Evolutionary conservation across 2,797 vertebrate species (phyloP), one percentile per base, ranked within the genome.

Genomic region (Danio albolineatus): DNA sequence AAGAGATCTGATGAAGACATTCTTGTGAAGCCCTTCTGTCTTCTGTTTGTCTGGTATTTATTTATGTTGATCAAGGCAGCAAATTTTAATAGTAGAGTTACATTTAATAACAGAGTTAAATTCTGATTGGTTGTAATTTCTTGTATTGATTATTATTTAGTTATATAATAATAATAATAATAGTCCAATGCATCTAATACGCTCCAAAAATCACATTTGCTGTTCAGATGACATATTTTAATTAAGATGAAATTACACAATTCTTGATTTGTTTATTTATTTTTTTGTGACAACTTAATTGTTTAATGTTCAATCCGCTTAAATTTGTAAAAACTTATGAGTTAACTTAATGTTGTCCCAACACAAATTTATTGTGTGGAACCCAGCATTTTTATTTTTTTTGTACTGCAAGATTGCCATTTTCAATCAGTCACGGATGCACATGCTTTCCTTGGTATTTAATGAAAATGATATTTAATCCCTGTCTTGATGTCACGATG

Each of bases 1-100:
- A 90, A 90, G 46, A 21, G 10, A 17, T 28, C 17, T 80, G 53
- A 19, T 44, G 77, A 59, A 19, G 28, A 39, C 51, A 7, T 39
- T 48, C 19, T 85, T 89, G 46, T 74, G 19, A 77, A 60, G 28
- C 28, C 28, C 28, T 28, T 46, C 43, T 46, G 12, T 48, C 10
- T 48, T 28, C 61, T 38, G 6, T 38, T 12, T 19, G 6, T 17
- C 16, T 43, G 17, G 12, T 66, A 51, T 16, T 39, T 53, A 36
- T 9, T 54, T 56, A 10, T 28, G 2, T 12, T 36, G 5, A 16
- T 28, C 46, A 21, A 28, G 28, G 28, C 28, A 28, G 3, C 3
- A 28, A 28, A 3, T 28, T 28, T 28, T 1, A 28, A 28, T 28
- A 28, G 28, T 28, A 28, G 28, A 28, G 28, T 28, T 28, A 3